Base-by-base conservation (phyloP, 2,113 vertebrate genomes). In the Caranx melampygus region DNA sequence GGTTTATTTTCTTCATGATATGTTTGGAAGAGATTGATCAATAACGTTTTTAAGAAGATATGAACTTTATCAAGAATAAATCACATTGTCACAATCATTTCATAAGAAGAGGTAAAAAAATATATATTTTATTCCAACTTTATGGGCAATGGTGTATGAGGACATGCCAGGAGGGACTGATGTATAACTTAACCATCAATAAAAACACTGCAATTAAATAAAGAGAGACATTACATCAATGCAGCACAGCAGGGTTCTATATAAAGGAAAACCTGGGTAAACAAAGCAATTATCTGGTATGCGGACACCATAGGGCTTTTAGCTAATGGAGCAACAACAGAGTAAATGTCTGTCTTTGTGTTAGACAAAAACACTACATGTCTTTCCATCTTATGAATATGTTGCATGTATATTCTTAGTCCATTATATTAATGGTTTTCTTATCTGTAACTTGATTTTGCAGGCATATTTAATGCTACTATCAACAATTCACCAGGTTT, bases 301-400 rank as follows among this genome's bases (percentile, higher is more conserved):
- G 68, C 40, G 65, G 69, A 82, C 84, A 79, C 79, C 69, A 87
- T 78, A 45, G 59, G 52, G 79, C 73, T 67, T 26, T 61, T 26
- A 78, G 80, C 73, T 91, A 90, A 91, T 89, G 90, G 58, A 81
- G 86, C 80, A 78, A 81, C 59, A 34, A 40, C 75, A 86, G 75
- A 83, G 90, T 87, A 87, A 78, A 71, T 57, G 63, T 76, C 26
- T 31, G 31, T 34, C 58, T 80, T 81, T 72, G 69, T 69, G 33
- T 74, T 68, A 47, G 44, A 71, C 57, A 61, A 45, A 42, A 81
- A 79, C 78, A 82, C 59, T 51, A 63, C 10, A 59, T 14, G 26
- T 44, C 72, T 34, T 72, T 83, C 54, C 37, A 51, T 81, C 78
- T 72, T 73, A 78, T 49, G 33, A 84, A 67, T 71, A 60, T 16